Percentiles rank a stretch among this genome's conserved stretches.
Conservation (phyloP, 2,113 vertebrate species). For the Penelope pileata region DNA sequence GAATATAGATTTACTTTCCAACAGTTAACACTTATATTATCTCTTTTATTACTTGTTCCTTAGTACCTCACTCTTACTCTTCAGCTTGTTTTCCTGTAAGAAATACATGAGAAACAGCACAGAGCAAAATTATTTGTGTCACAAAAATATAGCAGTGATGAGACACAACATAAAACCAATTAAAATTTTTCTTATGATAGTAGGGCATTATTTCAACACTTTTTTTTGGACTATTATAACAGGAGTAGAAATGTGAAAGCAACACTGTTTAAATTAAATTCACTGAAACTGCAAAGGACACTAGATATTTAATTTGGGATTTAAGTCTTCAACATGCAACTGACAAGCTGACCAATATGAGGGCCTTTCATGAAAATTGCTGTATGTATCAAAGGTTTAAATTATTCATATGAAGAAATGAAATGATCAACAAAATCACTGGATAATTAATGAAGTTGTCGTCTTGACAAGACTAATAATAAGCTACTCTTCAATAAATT, state of each 20-base stretch:
- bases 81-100: background rate
- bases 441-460: slow-evolving; percentile 76
- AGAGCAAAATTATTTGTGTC: background rate
- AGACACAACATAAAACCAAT: background rate
- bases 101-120: background rate
- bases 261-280: slow-evolving; percentile 45
- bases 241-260: slow-evolving; percentile 17
- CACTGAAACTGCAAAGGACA: slow-evolving; percentile 4
- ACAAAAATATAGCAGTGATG: background rate
- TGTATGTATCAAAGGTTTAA: slow-evolving; percentile 66
- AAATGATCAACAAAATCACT: slow-evolving; percentile 73
- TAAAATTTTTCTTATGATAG: slow-evolving; percentile 11
- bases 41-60: background rate
- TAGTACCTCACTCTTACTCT: background rate
- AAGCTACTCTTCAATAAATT: slow-evolving; percentile 65
- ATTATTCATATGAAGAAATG: slow-evolving; percentile 78
- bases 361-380: slow-evolving; percentile 53
- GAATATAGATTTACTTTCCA: background rate
- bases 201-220: background rate
- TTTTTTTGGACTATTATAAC: background rate
- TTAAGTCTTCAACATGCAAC: background rate
- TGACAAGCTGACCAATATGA: slow-evolving; percentile 64
- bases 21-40: background rate
- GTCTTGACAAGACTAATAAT: slow-evolving; percentile 74
- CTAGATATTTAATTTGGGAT: slow-evolving; percentile 27